Base-by-base conservation (phyloP, 2,888 invertebrate genomes). In the Anoncus sp. region DNA sequence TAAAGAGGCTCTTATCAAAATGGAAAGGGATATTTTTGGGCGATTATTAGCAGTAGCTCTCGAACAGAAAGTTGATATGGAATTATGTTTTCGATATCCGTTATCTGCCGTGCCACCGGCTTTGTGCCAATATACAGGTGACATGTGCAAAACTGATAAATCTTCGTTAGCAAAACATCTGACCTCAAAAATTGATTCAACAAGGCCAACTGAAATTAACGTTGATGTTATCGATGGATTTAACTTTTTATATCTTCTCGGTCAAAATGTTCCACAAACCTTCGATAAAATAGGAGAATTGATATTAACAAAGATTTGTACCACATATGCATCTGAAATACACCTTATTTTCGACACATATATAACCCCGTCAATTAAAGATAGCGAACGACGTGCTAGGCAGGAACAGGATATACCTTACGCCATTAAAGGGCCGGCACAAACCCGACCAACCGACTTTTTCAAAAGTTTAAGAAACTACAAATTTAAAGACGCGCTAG, bases 161-260 rank as follows among this genome's bases (percentile, higher is more conserved):
- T 73, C 77, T 1, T 43, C 69, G 16, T 49, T 77, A 7, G 78
- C 74, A 12, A 60, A 59, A 31, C 12, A 1, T 16, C 76, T 84
- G 43, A 81, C 71, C 60, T 80, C 80, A 1, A 12, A 71, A 53
- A 75, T 60, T 47, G 49, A 76, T 76, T 0, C 16, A 9, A n/a
- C 14, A 6, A 5, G 40, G 14, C 82, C 81, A 1, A 35, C 38
- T 22, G 20, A 74, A 14, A 72, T 81, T 10, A 77, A 86, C 47
- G 73, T 83, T 18, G 85, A 82, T 74, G 83, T 87, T 66, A 83
- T 85, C 7, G 86, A 87, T 79, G 87, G 85, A 47, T 85, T 86
- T 79, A 83, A 82, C 35, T 85, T 62, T 55, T 77, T 87, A 57
- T 67, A 86, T 53, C 51, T 60, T 43, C 83, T 81, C 80, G 86